These are phyloP conservation scores for Dicranocentrus wangi DNA, from an alignment of 2,888 invertebrate genomes.

Conservation along the genomic window DNA sequence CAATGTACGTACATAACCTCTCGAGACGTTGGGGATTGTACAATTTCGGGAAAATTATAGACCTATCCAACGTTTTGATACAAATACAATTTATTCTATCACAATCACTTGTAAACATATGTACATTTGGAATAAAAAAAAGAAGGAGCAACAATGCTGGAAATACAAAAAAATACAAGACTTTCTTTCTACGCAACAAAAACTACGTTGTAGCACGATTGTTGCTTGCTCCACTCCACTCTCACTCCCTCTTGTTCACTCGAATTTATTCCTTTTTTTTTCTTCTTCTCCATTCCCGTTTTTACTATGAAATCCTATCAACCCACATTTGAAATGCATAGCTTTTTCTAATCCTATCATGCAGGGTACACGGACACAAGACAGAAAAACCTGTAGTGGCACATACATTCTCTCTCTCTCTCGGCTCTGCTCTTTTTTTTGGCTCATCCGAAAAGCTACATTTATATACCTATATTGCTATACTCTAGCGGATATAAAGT, in stretches of 20 bases:
- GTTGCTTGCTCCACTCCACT: constrained; percentile 4
- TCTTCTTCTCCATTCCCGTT: constrained; percentile 12
- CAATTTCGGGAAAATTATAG: no score
- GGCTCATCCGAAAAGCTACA: no score
- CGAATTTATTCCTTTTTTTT: constrained; percentile 47
- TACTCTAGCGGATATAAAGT: no score
- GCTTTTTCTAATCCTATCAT: constrained; percentile 72
- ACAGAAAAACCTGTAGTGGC: no score
- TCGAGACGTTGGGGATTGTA: no score
- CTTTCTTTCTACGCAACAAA: not conserved
- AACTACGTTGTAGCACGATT: constrained; percentile 1
- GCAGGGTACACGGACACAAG: constrained; percentile 30
- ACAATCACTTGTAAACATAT: constrained; percentile 6
- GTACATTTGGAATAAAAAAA: not conserved
- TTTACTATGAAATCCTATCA: constrained; percentile 56
- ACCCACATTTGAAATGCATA: constrained; percentile 71
- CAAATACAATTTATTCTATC: no score
- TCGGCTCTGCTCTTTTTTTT: no score
- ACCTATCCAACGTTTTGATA: no score
- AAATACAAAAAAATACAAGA: not conserved
- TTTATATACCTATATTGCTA: not conserved
- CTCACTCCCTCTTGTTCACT: constrained; percentile 30
- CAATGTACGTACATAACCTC: constrained; percentile 16
- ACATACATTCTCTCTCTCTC: not conserved
- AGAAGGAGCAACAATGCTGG: constrained; percentile 4